A percentile compares a stretch with the other conserved stretches of the same genome.
Conservation (phyloP, 2,113 vertebrate genomes). For the Colossoma macropomum region DNA sequence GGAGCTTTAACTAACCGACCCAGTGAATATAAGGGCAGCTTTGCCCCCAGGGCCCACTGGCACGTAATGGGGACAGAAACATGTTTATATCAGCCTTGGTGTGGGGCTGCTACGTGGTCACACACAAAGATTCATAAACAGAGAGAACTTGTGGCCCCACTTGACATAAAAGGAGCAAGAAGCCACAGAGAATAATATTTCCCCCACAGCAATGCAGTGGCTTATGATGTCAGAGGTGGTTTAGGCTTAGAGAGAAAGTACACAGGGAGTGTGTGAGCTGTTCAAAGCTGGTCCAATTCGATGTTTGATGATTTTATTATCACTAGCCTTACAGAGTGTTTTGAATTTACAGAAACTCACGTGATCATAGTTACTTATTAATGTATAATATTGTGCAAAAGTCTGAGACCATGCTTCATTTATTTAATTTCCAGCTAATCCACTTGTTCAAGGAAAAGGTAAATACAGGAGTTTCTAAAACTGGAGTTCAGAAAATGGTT, state of each 20-base stretch:
- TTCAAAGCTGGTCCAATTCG: neutral
- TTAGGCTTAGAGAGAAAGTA: neutral
- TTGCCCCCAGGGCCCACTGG: conserved; percentile 63
- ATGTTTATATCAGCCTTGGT: conserved; percentile 61
- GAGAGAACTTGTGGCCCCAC: conserved; percentile 65
- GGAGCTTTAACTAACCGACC: conserved; percentile 63
- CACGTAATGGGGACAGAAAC: conserved; percentile 61
- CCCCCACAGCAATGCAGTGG: neutral
- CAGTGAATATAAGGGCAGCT: conserved; percentile 64
- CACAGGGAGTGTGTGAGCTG: neutral
- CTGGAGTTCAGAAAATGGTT: too few relatives aligned
- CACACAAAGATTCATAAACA: conserved; percentile 57
- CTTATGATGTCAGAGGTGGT: neutral
- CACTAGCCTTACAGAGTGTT: neutral
- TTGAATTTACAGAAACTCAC: neutral
- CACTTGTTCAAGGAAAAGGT: too few relatives aligned
- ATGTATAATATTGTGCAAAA: too few relatives aligned
- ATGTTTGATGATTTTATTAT: neutral
- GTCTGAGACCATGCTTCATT: neutral
- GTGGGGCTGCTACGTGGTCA: conserved; percentile 41
- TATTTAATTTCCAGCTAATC: too few relatives aligned
- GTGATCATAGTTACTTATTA: neutral
- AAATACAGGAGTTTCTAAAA: neutral
- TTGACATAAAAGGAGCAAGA: conserved; percentile 65
- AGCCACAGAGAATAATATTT: conserved; percentile 40